Conservation (phyloP, 2,888 invertebrate species). For the Lycaena phlaeas region DNA sequence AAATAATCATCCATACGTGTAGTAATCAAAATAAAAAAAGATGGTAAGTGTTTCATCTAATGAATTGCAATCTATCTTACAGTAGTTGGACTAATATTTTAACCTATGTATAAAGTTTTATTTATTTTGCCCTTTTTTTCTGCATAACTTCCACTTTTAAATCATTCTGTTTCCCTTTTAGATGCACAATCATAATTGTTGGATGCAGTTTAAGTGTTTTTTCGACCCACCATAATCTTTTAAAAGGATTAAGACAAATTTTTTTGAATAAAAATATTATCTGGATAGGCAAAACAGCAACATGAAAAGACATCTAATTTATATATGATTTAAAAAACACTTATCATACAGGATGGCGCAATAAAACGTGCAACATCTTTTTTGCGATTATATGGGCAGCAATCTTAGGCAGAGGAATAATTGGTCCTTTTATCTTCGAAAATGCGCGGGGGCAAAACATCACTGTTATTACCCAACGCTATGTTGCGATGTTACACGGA, state of each 20-base stretch:
- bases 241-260: too few species aligned
- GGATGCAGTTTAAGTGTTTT: slow-evolving; percentile 16
- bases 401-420: too few species aligned
- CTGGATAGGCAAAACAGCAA: slow-evolving; percentile 9
- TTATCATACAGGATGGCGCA: too few species aligned
- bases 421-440: too few species aligned
- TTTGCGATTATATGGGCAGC: too few species aligned
- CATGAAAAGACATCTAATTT: slow-evolving; percentile 12
- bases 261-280: too few species aligned
- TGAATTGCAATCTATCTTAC: slow-evolving; percentile 4
- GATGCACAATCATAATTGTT: slow-evolving; percentile 17
- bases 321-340: slow-evolving; percentile 10
- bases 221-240: slow-evolving; percentile 19
- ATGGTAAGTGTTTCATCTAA: slow-evolving; percentile 11
- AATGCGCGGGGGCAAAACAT: too few species aligned
- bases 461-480: too few species aligned
- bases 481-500: too few species aligned
- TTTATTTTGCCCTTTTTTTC: background rate
- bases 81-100: slow-evolving; percentile 5
- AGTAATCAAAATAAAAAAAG: slow-evolving; percentile 8
- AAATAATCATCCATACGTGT: slow-evolving; percentile 11
- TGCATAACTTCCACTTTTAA: too few species aligned
- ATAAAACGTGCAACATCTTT: too few species aligned
- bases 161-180: slow-evolving; percentile 14
- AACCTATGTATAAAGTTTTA: background rate